These are phyloP conservation scores for Ibycter americanus DNA, from an alignment of 2,797 vertebrate genomes.

Conservation along the genomic window DNA sequence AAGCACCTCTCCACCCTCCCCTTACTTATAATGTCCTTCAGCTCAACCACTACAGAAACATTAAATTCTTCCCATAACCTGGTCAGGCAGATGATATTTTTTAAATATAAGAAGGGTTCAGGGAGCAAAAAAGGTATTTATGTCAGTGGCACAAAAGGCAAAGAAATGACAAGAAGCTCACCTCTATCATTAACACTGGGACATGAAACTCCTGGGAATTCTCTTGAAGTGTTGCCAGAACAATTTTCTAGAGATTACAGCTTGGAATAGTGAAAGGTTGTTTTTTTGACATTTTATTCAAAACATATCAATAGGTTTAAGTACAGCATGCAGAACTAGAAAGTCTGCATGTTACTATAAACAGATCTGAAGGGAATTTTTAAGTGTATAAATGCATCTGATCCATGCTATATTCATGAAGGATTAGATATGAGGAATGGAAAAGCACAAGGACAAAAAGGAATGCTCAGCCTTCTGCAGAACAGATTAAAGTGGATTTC, in stretches of 20 bases:
- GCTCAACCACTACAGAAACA: not conserved
- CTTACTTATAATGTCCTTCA: not conserved
- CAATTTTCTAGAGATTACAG: not conserved
- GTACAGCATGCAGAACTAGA: not conserved
- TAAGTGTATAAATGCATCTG: not conserved
- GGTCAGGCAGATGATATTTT: not conserved
- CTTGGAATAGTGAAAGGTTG: not conserved
- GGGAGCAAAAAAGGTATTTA: not conserved
- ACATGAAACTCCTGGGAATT: not conserved
- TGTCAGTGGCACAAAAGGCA: not conserved
- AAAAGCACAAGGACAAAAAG: conserved; percentile 34
- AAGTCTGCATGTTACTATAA: not conserved
- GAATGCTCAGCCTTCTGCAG: not conserved
- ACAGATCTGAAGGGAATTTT: not conserved
- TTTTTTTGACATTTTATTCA: not conserved
- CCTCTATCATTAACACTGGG: not conserved
- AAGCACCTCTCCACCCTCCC: rapidly evolving
- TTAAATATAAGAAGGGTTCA: not conserved
- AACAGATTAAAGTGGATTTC: conserved; percentile 35
- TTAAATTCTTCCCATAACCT: not conserved
- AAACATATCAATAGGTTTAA: not conserved
- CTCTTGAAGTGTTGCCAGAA: not conserved
- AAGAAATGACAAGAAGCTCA: not conserved
- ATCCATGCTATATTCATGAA: not conserved
- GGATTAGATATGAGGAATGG: not conserved